Percentiles rank a stretch among this genome's conserved stretches.
phyloP scores from a whole-genome alignment of 2,888 invertebrate species.

The Protophormia terraenovae region DNA sequence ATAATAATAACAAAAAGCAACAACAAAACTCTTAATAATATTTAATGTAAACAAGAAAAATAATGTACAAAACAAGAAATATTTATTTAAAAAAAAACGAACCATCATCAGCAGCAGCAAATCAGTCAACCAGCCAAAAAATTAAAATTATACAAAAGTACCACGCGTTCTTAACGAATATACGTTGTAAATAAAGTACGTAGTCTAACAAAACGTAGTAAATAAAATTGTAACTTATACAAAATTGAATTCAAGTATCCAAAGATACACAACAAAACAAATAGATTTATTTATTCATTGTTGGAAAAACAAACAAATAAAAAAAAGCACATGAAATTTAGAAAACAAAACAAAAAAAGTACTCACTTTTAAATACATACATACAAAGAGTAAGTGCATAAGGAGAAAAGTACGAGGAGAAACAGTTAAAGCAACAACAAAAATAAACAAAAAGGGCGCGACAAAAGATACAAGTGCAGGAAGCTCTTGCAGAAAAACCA shows the following conservation, averaged over 20 bases:
- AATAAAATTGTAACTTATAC: not conserved
- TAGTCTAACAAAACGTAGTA: not conserved
- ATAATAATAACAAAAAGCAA: not conserved
- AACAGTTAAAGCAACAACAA: conserved; percentile 28
- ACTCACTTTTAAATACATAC: not conserved
- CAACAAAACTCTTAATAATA: not conserved
- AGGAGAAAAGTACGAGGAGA: not conserved
- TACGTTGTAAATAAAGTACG: not conserved
- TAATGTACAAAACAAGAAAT: not conserved
- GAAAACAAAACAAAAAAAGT: not conserved
- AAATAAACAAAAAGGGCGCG: conserved; percentile 63
- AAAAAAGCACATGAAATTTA: conserved; percentile 15
- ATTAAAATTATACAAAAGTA: conserved; percentile 17
- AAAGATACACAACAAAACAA: not conserved
- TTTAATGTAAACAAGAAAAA: not conserved
- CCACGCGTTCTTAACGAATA: not conserved
- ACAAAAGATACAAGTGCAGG: conserved; percentile 64
- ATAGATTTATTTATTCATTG: conserved; percentile 6
- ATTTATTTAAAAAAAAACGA: not conserved
- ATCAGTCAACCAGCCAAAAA: not conserved
- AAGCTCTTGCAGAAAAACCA: conserved; percentile 53
- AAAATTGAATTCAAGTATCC: not conserved
- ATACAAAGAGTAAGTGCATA: not conserved
- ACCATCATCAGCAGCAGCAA: not conserved
- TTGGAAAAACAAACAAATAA: not conserved